Evolutionary conservation across 2,797 vertebrate species (phyloP).

Genomic region (Ctenopoma kingsleyae): DNA sequence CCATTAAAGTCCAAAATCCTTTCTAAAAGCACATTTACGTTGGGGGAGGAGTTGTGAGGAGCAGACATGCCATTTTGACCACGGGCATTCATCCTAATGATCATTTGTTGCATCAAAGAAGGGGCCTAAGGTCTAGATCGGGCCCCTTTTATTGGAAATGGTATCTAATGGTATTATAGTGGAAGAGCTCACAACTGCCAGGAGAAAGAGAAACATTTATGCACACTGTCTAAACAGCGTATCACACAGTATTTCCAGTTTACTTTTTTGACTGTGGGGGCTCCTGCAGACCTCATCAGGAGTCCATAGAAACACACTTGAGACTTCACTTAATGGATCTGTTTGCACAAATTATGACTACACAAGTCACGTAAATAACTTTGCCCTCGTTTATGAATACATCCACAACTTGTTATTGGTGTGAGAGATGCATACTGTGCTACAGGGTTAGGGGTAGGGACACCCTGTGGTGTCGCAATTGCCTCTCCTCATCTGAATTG

Average conservation of each 20-base stretch:
- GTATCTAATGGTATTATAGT: no score
- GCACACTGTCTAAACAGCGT: conserved; percentile 11
- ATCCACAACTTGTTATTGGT: not conserved
- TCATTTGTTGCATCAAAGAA: not conserved
- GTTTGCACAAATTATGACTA: not conserved
- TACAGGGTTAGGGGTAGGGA: no score
- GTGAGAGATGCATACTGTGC: not conserved
- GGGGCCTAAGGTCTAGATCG: not conserved
- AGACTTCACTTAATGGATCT: not conserved
- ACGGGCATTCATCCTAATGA: conserved; percentile 9
- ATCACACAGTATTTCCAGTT: conserved; percentile 3
- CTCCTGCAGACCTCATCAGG: conserved; percentile 2
- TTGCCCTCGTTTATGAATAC: not conserved
- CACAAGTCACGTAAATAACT: not conserved
- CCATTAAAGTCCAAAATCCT: conserved; percentile 63
- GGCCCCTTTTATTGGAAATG: not conserved
- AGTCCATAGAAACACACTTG: conserved; percentile 1
- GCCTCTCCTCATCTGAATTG: not conserved
- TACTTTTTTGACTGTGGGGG: conserved; percentile 3
- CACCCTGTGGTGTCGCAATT: no score
- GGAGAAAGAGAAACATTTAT: not conserved
- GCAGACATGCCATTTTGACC: conserved; percentile 23
- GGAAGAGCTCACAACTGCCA: no score
- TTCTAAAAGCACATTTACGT: conserved; percentile 48
- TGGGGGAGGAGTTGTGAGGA: conserved; percentile 9